phyloP scores from a whole-genome alignment of 2,113 vertebrate genomes.

The Cavia aperea region DNA sequence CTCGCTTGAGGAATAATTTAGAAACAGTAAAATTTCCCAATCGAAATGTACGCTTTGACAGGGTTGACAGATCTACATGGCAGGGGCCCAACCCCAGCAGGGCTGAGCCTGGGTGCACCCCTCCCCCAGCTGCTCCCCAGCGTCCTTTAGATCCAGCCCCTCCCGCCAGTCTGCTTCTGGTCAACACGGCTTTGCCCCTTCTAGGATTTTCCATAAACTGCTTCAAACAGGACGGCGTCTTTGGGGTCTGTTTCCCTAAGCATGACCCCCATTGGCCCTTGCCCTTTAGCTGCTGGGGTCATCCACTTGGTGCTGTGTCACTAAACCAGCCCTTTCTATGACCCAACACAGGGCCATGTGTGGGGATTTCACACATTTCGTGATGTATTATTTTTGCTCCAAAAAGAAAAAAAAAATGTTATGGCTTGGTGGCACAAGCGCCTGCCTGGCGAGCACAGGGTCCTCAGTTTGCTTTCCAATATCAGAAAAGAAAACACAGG shows the following conservation, averaged over 20 bases:
- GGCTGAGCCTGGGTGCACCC: fast-evolving
- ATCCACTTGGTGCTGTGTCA: fast-evolving
- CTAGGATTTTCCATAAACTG: neutral
- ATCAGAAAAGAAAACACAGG: too few relatives aligned
- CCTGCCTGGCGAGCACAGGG: too few relatives aligned
- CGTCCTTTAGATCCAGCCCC: neutral
- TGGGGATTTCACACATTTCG: neutral
- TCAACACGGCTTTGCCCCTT: neutral
- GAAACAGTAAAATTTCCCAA: neutral
- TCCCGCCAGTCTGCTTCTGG: fast-evolving
- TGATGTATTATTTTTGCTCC: neutral
- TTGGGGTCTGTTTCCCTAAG: neutral
- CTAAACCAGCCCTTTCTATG: too few relatives aligned
- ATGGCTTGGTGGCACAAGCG: too few relatives aligned
- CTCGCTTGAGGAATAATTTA: neutral
- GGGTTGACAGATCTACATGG: neutral
- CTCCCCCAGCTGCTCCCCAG: fast-evolving
- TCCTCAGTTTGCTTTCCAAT: too few relatives aligned
- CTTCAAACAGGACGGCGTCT: neutral
- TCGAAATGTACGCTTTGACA: neutral
- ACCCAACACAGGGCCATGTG: fast-evolving
- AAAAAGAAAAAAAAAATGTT: neutral
- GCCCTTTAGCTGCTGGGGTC: fast-evolving
- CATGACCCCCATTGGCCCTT: neutral
- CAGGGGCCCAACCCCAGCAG: too few relatives aligned